These are phyloP conservation scores for Natator depressus DNA, from an alignment of 2,113 vertebrate species.

Conservation along the genomic window DNA sequence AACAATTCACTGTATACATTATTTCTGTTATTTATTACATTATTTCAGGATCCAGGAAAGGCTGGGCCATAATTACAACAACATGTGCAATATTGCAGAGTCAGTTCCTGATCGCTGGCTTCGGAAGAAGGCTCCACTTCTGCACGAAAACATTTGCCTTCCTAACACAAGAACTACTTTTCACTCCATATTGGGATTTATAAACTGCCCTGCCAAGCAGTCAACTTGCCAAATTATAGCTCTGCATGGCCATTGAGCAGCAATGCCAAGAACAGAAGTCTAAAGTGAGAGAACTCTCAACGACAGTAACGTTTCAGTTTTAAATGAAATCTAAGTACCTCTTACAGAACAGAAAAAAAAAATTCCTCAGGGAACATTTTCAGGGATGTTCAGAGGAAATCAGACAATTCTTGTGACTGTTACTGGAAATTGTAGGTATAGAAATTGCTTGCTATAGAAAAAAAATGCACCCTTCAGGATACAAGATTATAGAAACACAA, in stretches of 20 bases:
- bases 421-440: background rate
- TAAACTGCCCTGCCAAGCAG: background rate
- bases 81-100: background rate
- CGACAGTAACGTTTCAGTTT: too few relatives aligned
- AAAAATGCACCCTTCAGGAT: background rate
- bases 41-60: conserved; percentile 49
- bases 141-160: conserved; percentile 41
- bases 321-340: background rate
- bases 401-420: background rate
- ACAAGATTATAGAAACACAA: background rate
- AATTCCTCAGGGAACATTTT: background rate
- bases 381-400: background rate
- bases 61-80: conserved; percentile 49
- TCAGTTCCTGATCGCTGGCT: background rate
- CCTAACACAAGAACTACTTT: background rate
- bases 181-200: background rate
- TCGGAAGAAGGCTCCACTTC: conserved; percentile 6
- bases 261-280: accelerated
- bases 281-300: background rate
- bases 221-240: background rate
- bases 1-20: background rate
- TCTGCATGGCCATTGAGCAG: accelerated
- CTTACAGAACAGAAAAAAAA: background rate
- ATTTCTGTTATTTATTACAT: background rate
- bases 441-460: background rate